Percentiles rank a stretch among this genome's conserved stretches.
Conservation (phyloP, 2,888 invertebrate genomes). For the Isotomurus palustris region DNA sequence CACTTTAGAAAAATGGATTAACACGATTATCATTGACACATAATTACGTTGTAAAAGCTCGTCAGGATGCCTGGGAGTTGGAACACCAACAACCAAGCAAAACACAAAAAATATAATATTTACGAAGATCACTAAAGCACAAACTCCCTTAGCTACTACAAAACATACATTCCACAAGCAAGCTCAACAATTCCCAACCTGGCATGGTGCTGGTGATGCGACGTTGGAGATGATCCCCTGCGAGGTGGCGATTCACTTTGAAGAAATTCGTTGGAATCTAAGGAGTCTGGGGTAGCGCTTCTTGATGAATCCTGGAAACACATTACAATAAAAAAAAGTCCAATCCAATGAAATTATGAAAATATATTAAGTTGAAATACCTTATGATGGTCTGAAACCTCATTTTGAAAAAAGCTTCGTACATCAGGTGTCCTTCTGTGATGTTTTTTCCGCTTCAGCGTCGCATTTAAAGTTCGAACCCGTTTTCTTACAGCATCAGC, state of each 20-base stretch:
- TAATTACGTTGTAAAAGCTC: too few species aligned
- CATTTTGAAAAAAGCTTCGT: slow-evolving; percentile 45
- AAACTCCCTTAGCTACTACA: too few species aligned
- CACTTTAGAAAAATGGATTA: too few species aligned
- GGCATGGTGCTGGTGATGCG: slow-evolving; percentile 36
- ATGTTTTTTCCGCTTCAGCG: slow-evolving; percentile 60
- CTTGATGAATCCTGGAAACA: slow-evolving; percentile 56
- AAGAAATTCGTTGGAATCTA: slow-evolving; percentile 60
- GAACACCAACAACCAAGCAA: too few species aligned
- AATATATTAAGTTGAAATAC: slow-evolving; percentile 16
- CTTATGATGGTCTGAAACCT: slow-evolving; percentile 43
- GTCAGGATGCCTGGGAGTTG: too few species aligned
- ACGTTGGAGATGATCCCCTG: slow-evolving; percentile 39
- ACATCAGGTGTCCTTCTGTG: slow-evolving; percentile 44
- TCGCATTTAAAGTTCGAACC: slow-evolving; percentile 70
- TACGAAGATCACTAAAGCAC: too few species aligned
- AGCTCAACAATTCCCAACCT: slow-evolving; percentile 3
- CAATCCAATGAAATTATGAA: not conserved
- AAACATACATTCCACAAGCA: too few species aligned
- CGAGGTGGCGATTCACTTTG: slow-evolving; percentile 44
- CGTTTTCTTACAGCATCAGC: slow-evolving; percentile 71
- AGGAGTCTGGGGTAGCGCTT: slow-evolving; percentile 82
- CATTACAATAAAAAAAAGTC: slow-evolving; percentile 1
- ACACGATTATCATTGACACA: too few species aligned
- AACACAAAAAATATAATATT: too few species aligned